These are phyloP conservation scores for Mythimna lalbum DNA, from an alignment of 2,888 invertebrate species.

Conservation along the genomic window DNA sequence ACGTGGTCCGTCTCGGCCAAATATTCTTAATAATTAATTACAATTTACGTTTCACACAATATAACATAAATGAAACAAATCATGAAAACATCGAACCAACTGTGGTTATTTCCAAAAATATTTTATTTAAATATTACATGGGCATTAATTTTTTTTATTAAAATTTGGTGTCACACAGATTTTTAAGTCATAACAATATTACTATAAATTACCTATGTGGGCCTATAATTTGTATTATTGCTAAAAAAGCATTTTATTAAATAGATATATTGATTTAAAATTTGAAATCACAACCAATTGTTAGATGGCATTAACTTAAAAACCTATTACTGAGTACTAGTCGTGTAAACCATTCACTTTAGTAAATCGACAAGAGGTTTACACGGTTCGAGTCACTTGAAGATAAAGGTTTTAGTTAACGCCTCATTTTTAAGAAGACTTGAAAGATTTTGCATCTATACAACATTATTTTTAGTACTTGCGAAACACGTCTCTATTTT, in stretches of 20 bases:
- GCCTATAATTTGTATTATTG: conserved; percentile 11
- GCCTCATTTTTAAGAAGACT: conserved; percentile 2
- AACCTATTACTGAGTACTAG: not conserved
- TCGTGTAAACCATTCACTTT: not conserved
- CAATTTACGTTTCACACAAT: conserved; percentile 10
- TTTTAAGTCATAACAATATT: conserved; percentile 12
- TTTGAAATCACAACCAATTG: conserved; percentile 47
- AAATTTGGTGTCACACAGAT: not conserved
- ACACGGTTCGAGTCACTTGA: not conserved
- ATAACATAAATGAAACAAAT: conserved; percentile 19
- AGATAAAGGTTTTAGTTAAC: not conserved
- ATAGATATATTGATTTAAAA: conserved; percentile 11
- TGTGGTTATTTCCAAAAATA: conserved; percentile 20
- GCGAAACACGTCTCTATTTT: too few species aligned
- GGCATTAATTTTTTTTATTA: conserved; percentile 5
- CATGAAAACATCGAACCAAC: conserved; percentile 21
- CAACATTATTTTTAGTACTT: too few species aligned
- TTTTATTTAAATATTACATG: conserved; percentile 8
- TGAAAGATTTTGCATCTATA: conserved; percentile 6
- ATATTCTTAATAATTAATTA: conserved; percentile 19
- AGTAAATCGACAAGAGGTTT: not conserved
- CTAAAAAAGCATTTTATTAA: conserved; percentile 11
- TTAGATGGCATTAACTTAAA: conserved; percentile 7
- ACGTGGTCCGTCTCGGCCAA: conserved; percentile 16
- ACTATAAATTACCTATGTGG: not conserved